Evolutionary conservation across 2,797 vertebrate species (phyloP).

Genomic region (Caiman crocodilus): DNA sequence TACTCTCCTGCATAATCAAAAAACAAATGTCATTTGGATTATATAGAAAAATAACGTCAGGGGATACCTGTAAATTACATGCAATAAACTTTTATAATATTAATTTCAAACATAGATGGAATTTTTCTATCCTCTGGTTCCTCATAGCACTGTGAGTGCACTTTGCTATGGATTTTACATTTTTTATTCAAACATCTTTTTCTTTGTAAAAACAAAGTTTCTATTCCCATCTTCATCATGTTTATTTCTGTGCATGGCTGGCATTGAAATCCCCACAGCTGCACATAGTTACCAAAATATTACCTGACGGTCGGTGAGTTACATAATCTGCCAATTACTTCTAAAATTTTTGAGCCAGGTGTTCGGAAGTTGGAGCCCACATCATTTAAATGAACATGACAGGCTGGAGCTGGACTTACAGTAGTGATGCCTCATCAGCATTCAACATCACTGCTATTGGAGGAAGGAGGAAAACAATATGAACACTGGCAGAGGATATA

Average conservation of each 20-base stretch:
- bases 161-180: background rate
- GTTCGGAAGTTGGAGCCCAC: conserved; percentile 24
- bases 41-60: background rate
- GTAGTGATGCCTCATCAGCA: background rate
- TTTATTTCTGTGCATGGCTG: conserved; percentile 17
- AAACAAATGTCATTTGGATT: background rate
- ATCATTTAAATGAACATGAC: conserved; percentile 34
- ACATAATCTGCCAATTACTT: conserved; percentile 61
- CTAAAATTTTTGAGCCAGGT: conserved; percentile 45
- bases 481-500: background rate
- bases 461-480: conserved; percentile 2
- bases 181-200: background rate
- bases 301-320: conserved; percentile 33
- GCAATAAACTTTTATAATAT: background rate
- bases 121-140: conserved; percentile 13
- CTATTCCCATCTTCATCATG: background rate
- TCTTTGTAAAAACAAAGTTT: background rate
- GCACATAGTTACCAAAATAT: background rate
- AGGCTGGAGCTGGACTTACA: background rate
- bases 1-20: background rate
- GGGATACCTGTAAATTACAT: background rate
- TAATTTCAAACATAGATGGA: background rate
- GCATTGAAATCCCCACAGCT: background rate
- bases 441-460: background rate
- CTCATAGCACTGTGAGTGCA: background rate